phyloP scores from a whole-genome alignment of 1,140 invertebrate genomes.

The Brachionus rotundiformis region DNA sequence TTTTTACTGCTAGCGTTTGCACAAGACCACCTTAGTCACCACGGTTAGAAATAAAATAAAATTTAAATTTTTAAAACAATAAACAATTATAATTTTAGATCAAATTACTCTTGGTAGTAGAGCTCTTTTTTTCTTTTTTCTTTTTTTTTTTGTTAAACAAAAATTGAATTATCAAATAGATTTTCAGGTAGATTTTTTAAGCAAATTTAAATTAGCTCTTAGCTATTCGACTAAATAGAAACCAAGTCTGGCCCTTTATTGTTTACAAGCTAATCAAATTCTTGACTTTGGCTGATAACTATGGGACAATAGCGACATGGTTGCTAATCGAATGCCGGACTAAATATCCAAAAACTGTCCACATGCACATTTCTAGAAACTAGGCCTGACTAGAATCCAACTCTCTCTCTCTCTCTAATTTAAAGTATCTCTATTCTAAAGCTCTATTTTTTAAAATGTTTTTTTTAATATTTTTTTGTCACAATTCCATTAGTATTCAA shows the following conservation, averaged over 20 bases:
- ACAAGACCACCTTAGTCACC: constrained; percentile 13
- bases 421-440: neutral
- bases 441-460: neutral
- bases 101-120: constrained; percentile 25
- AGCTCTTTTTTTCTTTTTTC: constrained; percentile 37
- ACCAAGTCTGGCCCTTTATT: constrained; percentile 29
- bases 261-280: constrained; percentile 9
- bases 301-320: constrained; percentile 3
- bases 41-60: constrained; percentile 9
- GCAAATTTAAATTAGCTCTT: constrained; percentile 39
- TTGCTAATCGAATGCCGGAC: constrained; percentile 15
- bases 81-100: constrained; percentile 44
- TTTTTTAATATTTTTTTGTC: no score
- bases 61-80: constrained; percentile 36
- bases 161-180: constrained; percentile 49
- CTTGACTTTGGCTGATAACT: constrained; percentile 12
- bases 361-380: neutral
- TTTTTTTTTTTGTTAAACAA: constrained; percentile 41
- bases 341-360: neutral
- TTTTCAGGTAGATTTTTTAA: constrained; percentile 40
- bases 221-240: constrained; percentile 32
- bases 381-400: neutral
- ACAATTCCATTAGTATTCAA: neutral
- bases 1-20: neutral
- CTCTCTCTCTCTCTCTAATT: neutral